A percentile compares a stretch with the other conserved stretches of the same genome.
phyloP scores from a whole-genome alignment of 2,888 invertebrate genomes.

The Tipula confusa region DNA sequence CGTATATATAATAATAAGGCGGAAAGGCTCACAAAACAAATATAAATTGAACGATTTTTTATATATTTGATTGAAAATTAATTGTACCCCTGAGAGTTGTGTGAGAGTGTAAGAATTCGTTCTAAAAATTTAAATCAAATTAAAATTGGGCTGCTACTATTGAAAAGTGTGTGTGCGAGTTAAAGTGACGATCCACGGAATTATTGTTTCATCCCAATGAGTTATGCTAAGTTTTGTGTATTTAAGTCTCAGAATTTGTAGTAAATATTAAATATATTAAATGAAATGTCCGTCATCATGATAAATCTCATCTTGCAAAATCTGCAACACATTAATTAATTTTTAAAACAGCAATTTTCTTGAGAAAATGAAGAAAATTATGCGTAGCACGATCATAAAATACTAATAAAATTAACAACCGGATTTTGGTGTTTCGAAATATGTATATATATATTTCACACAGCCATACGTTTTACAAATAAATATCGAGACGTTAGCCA shows the following conservation, averaged over 20 bases:
- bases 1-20: background rate
- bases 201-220: no score
- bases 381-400: background rate
- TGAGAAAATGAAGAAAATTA: background rate
- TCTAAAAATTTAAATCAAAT: no score
- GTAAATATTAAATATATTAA: background rate
- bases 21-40: background rate
- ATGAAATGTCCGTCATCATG: background rate
- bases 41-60: background rate
- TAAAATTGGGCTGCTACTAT: no score
- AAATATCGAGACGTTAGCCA: background rate
- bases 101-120: background rate
- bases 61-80: background rate
- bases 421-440: background rate
- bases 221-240: no score
- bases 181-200: background rate
- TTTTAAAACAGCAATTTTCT: background rate
- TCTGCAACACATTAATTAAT: background rate
- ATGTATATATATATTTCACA: background rate
- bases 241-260: background rate
- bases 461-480: background rate
- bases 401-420: background rate
- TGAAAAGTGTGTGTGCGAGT: background rate
- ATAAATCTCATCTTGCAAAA: background rate
- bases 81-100: background rate